These are phyloP conservation scores for Bos indicus DNA, from an alignment of 2,113 vertebrate genomes.

Conservation along the genomic window DNA sequence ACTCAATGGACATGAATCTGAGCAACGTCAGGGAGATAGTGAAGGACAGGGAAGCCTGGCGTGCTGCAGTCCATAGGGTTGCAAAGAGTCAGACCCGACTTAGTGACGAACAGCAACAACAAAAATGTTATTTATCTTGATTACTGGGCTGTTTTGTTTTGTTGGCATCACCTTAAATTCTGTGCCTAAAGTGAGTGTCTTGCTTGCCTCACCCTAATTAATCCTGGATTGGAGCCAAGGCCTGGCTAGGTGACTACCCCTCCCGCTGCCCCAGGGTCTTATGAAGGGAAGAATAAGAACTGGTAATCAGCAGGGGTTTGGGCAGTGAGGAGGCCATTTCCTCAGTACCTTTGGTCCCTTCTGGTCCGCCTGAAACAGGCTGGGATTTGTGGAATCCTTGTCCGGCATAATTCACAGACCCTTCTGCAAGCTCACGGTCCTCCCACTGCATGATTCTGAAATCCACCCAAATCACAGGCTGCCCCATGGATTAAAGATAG, in stretches of 20 bases:
- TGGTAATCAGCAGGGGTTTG: background rate
- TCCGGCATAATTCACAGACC: background rate
- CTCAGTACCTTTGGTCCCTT: background rate
- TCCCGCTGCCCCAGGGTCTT: background rate
- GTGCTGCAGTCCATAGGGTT: background rate
- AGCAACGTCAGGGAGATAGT: background rate
- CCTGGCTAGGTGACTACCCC: background rate
- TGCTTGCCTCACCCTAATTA: no score
- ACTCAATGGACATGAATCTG: background rate
- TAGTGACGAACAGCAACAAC: background rate
- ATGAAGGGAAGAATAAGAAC: background rate
- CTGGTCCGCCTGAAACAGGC: background rate
- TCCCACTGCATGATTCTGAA: background rate
- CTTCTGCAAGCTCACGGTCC: background rate
- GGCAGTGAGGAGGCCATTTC: background rate
- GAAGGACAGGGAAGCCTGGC: background rate
- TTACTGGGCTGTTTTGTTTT: background rate
- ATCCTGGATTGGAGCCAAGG: background rate
- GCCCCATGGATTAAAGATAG: background rate
- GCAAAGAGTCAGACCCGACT: background rate
- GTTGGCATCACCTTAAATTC: background rate
- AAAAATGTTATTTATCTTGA: background rate
- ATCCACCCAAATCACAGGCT: background rate
- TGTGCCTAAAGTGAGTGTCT: background rate
- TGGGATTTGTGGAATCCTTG: background rate